Evolutionary conservation across 2,113 vertebrate species (phyloP).

Genomic region (Plecturocebus donacophilus): DNA sequence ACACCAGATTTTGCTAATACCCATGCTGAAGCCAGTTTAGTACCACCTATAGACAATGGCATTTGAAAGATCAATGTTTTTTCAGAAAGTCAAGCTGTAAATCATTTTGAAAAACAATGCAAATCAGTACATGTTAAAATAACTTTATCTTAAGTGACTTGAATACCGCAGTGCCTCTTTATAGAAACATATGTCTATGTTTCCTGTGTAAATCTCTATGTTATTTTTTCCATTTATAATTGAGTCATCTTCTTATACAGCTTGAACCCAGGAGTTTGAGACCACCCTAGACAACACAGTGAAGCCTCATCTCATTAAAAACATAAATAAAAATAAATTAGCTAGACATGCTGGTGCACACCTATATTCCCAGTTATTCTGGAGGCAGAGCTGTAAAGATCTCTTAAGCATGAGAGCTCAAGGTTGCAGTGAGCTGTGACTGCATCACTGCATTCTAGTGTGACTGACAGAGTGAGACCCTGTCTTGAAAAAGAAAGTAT

Average conservation of each 20-base stretch:
- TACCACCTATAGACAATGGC: background rate
- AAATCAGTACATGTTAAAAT: background rate
- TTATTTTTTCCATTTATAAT: background rate
- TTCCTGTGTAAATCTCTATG: background rate
- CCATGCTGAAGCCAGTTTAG: background rate
- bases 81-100: background rate
- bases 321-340: too few species aligned
- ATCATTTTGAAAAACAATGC: background rate
- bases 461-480: too few species aligned
- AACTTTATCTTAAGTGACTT: conserved; percentile 9
- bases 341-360: too few species aligned
- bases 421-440: too few species aligned
- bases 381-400: too few species aligned
- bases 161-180: background rate
- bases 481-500: background rate
- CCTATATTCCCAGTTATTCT: too few species aligned
- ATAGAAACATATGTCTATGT: background rate
- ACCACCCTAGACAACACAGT: too few species aligned
- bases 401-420: too few species aligned
- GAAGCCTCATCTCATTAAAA: too few species aligned
- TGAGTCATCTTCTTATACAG: background rate
- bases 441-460: too few species aligned
- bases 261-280: too few species aligned
- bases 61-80: background rate
- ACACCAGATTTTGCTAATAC: background rate